Evolutionary conservation across 2,113 vertebrate species (phyloP).

Genomic region (Hemichromis elongatus): DNA sequence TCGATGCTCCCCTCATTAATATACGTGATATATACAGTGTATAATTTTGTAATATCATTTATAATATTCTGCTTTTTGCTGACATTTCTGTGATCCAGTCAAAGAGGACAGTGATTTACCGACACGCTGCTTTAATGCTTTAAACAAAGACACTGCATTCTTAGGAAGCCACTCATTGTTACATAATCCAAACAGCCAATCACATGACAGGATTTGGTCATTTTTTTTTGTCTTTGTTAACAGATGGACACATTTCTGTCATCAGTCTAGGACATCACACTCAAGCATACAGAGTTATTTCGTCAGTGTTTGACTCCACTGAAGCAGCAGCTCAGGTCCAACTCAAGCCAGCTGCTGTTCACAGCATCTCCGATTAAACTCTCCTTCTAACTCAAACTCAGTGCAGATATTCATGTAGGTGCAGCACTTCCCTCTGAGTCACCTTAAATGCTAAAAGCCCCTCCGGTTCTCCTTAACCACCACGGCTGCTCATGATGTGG

Average conservation of each 20-base stretch:
- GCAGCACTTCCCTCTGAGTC: neutral
- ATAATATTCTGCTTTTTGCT: neutral
- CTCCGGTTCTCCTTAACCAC: neutral
- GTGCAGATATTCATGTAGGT: constrained; percentile 15
- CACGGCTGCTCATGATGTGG: neutral
- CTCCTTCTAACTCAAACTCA: neutral
- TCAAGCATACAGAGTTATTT: neutral
- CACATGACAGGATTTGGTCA: neutral
- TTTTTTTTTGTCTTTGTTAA: neutral
- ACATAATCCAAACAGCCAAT: neutral
- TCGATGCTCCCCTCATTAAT: neutral
- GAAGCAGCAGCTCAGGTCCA: neutral
- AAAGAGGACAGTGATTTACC: neutral
- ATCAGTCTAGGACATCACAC: neutral
- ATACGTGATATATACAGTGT: too few relatives aligned
- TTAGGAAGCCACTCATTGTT: neutral
- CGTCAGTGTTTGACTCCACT: neutral
- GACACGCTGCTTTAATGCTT: constrained; percentile 19
- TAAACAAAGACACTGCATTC: neutral
- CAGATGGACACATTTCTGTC: neutral
- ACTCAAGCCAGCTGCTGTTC: neutral
- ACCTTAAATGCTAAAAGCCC: neutral
- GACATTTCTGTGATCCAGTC: neutral
- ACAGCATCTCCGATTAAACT: neutral
- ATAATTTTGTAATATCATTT: neutral